Percentiles rank a stretch among this genome's conserved stretches.
Evolutionary conservation across 1,140 invertebrate genomes (phyloP).

Genomic region (Alviniconcha marisindica): DNA sequence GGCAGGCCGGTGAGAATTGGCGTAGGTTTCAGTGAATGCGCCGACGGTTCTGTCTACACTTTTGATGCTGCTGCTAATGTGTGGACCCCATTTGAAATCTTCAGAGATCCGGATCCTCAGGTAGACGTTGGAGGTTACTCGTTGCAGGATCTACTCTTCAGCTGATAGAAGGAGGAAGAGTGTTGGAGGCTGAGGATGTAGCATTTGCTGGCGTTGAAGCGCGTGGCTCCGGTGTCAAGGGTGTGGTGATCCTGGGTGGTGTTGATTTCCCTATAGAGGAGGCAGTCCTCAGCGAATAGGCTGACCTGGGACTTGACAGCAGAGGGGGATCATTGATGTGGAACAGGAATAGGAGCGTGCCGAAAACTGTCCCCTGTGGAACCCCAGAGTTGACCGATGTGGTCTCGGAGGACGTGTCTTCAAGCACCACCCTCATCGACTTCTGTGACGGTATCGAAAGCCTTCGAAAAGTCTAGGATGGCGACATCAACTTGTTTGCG

Average conservation of each 20-base stretch:
- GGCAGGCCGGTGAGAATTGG: slow-evolving; percentile 12
- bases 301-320: slow-evolving; percentile 39
- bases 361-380: slow-evolving; percentile 18
- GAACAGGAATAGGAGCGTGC: not conserved
- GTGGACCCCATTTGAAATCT: slow-evolving; percentile 40
- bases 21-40: slow-evolving; percentile 44
- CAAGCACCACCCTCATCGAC: slow-evolving; percentile 39
- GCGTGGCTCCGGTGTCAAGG: slow-evolving; percentile 50
- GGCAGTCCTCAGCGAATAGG: slow-evolving; percentile 46
- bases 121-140: slow-evolving; percentile 38
- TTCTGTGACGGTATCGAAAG: slow-evolving; percentile 43
- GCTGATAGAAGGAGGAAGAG: slow-evolving; percentile 38
- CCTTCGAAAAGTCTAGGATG: slow-evolving; percentile 46
- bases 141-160: slow-evolving; percentile 36
- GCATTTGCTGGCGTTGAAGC: slow-evolving; percentile 46
- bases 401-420: slow-evolving; percentile 30
- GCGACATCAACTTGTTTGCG: slow-evolving; percentile 39
- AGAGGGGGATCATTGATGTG: slow-evolving; percentile 37
- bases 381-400: slow-evolving; percentile 35
- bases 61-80: slow-evolving; percentile 32
- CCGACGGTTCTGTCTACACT: slow-evolving; percentile 41
- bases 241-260: slow-evolving; percentile 40
- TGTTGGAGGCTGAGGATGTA: slow-evolving; percentile 38
- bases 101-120: slow-evolving; percentile 44
- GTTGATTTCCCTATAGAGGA: slow-evolving; percentile 40